These are phyloP conservation scores for Ricordea florida DNA, from an alignment of 92 coral and sea anemone species.

Conservation along the genomic window DNA sequence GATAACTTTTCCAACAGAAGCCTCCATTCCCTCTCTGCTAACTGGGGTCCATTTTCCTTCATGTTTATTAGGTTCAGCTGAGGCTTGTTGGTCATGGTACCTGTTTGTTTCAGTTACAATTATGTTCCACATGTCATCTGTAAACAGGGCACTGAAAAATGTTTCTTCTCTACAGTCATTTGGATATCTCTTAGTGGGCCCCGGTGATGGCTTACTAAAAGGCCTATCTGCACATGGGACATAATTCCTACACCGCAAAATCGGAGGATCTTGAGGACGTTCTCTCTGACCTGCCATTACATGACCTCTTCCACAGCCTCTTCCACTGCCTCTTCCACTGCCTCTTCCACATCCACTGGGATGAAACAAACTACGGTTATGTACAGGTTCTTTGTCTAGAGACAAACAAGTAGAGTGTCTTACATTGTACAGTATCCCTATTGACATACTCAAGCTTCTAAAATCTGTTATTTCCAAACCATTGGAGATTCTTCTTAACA, in stretches of 20 bases:
- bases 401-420: too few species aligned
- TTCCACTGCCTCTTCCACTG: not conserved
- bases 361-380: too few species aligned
- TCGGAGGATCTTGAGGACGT: not conserved
- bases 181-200: not conserved
- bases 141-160: not conserved
- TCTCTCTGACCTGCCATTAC: not conserved
- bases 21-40: not conserved
- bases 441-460: too few species aligned
- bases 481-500: too few species aligned
- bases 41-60: conserved; percentile 28
- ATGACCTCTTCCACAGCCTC: not conserved
- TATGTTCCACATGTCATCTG: too few species aligned
- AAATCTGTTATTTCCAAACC: too few species aligned
- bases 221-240: not conserved
- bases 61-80: too few species aligned
- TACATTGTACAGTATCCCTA: too few species aligned
- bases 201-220: not conserved
- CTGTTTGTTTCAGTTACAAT: too few species aligned
- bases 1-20: conserved; percentile 6
- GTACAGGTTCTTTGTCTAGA: too few species aligned
- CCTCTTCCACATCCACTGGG: not conserved
- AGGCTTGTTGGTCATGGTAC: too few species aligned
- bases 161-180: not conserved
- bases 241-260: not conserved